Base-by-base conservation (phyloP, 2,797 vertebrate genomes). In the Pteropus rufus region DNA sequence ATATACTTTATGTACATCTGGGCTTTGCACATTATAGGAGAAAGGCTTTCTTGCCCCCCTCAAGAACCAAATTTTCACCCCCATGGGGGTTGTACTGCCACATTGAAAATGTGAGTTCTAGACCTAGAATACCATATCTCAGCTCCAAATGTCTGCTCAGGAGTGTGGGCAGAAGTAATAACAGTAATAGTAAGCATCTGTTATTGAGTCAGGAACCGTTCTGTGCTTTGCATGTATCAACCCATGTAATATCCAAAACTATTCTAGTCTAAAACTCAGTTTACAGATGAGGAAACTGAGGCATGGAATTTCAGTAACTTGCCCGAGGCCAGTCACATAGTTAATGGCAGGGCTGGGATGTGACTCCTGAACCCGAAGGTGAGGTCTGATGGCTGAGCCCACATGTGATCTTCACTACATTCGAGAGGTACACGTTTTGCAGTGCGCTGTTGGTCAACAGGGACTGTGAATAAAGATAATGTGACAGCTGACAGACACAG, bases 381-480 rank as follows among this genome's bases (percentile, higher is more conserved):
- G 49, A 16, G 49, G 15, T 16, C 49, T 49, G 49, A 49, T 15
- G 5, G 15, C 49, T 16, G 3, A n/a, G 6, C 15, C 34, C 14
- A 41, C 10, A 12, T 12, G 4, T n/a, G 29, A 58, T 12, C 10
- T 15, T 29, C 31, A 31, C 49, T 26, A 5, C 29, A 19, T 12
- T 21, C 1, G 15, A 39, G 19, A 44, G 41, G 2, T 29, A 2
- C 1, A 0, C 9, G 9, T 26, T 49, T 60, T 24, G 3, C 26
- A 39, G 56, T 8, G 15, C 2, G 0, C 12, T 26, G 0, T 8
- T 2, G 12, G 9, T n/a, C 52, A 49, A 24, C 16, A 34, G 16
- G 26, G 34, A 44, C 2, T 34, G 14, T 18, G 24, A 29, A 36
- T 19, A 23, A 79, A 87, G 16, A 19, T 18, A 49, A 29, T 3